Conservation (phyloP, 2,888 invertebrate species). For the Zygothrica quintamaculata region DNA sequence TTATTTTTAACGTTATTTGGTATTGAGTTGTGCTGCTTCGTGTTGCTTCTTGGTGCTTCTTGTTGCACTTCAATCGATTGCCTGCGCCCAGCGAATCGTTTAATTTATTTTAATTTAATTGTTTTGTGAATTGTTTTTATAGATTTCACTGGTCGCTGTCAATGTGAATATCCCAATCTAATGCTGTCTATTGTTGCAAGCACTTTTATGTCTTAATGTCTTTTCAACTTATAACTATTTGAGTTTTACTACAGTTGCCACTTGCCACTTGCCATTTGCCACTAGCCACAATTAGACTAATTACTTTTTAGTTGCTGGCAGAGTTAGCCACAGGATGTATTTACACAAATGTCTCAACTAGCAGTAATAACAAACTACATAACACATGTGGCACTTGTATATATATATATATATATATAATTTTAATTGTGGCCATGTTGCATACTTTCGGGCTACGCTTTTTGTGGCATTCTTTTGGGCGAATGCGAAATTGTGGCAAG, state of each 20-base stretch:
- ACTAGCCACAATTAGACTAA: conserved; percentile 32
- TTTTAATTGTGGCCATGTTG: conserved; percentile 12
- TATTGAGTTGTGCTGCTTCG: conserved; percentile 23
- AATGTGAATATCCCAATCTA: conserved; percentile 14
- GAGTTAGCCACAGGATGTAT: conserved; percentile 6
- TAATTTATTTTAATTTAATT: conserved; percentile 79
- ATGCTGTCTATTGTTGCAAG: too few relatives aligned
- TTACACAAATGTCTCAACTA: background rate
- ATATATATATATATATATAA: too few relatives aligned
- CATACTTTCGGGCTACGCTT: conserved; percentile 52
- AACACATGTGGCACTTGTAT: too few relatives aligned
- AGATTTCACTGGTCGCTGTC: conserved; percentile 64
- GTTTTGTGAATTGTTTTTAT: conserved; percentile 68
- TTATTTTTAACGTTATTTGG: too few relatives aligned
- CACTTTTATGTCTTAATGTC: too few relatives aligned
- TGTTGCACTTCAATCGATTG: conserved; percentile 69
- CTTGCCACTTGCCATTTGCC: conserved; percentile 29
- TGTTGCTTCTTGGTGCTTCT: conserved; percentile 42
- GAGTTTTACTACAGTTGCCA: conserved; percentile 23
- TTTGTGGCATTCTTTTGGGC: conserved; percentile 53
- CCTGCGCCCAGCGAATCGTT: conserved; percentile 74
- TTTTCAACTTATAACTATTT: conserved; percentile 11
- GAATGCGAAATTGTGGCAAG: background rate
- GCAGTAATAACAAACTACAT: conserved; percentile 22
- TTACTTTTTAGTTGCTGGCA: conserved; percentile 29